Base-by-base conservation (phyloP, 2,113 vertebrate species). In the Girardinichthys multiradiatus region DNA sequence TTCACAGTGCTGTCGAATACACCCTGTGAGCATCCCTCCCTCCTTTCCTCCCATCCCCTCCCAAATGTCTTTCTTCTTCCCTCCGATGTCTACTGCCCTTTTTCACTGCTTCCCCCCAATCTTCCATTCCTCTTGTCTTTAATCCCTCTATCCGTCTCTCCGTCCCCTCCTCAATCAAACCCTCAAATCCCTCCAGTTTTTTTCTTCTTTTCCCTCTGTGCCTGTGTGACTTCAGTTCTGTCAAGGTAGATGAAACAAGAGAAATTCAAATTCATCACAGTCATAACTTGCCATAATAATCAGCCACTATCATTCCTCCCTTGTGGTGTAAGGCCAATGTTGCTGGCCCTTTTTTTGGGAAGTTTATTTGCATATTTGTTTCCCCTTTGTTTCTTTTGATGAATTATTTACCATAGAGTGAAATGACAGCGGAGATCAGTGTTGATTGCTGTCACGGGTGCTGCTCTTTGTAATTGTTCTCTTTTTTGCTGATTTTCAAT, bases 301-400 rank as follows among this genome's bases (percentile, higher is more conserved):
- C 85, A 89, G 84, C 85, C 86, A 73, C 76, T 27, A 57, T 75
- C 62, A 57, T 80, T 82, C 88, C 84, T 89, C 89, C 87, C 88
- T 87, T 83, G 90, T 87, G 89, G 83, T 68, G 31, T 67, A 30
- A 81, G 85, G 89, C 74, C 65, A 51, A 73, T 84, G 82, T 90
- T 81, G 80, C 74, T 79, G 86, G 88, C 85, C 87, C 24, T 87
- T 89, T 90, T 87, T 89, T 91, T 77, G 81, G 17, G 14, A 11
- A 79, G 54, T 86, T 86, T 91, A 92, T 93, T 93, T 92, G 90
- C 90, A 93, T 91, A 91, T 92, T 91, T 92, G 90, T 91, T 91
- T 87, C 85, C 86, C 86, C 81, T 86, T 91, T 91, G 85, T 90
- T 91, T 90, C 88, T 89, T 90, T 92, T 92, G 90, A 93, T 93